phyloP scores from a whole-genome alignment of 1,140 invertebrate genomes.

The Drosophila serrata region DNA sequence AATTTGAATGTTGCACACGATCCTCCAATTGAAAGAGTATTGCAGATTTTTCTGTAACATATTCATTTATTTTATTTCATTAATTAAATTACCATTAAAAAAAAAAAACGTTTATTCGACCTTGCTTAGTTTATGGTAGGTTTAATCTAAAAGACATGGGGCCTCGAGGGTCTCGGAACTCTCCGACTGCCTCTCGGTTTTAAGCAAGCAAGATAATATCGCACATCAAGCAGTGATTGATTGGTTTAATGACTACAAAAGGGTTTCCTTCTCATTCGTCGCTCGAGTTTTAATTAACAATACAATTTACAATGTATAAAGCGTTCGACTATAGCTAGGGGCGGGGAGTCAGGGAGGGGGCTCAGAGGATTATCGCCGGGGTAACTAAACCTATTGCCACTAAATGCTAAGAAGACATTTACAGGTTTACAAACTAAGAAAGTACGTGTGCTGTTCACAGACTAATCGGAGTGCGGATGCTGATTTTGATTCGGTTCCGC shows the following conservation, averaged over 20 bases:
- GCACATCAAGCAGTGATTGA: constrained; percentile 68
- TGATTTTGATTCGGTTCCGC: constrained; percentile 11
- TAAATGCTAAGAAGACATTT: constrained; percentile 73
- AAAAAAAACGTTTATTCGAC: constrained; percentile 64
- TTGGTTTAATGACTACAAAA: constrained; percentile 54
- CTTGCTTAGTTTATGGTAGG: constrained; percentile 53
- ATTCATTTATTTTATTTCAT: constrained; percentile 18
- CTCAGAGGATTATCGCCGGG: constrained; percentile 1
- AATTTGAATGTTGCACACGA: too few species aligned
- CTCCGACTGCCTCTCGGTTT: constrained; percentile 15
- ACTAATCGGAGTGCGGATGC: constrained; percentile 69
- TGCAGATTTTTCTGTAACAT: constrained; percentile 11
- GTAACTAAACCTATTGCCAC: constrained; percentile 71
- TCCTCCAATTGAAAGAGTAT: background rate
- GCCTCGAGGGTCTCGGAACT: constrained; percentile 1
- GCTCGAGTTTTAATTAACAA: constrained; percentile 65
- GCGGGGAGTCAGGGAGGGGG: background rate
- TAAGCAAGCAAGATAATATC: constrained; percentile 72
- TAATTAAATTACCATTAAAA: constrained; percentile 64
- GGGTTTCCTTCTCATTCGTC: constrained; percentile 19
- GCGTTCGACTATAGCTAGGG: constrained; percentile 71
- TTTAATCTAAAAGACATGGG: constrained; percentile 25
- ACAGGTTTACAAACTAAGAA: constrained; percentile 37
- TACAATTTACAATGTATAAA: constrained; percentile 81
- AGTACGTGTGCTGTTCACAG: background rate